Evolutionary conservation across 2,888 invertebrate species (phyloP).

Genomic region (Branchinecta sandiegonensis): DNA sequence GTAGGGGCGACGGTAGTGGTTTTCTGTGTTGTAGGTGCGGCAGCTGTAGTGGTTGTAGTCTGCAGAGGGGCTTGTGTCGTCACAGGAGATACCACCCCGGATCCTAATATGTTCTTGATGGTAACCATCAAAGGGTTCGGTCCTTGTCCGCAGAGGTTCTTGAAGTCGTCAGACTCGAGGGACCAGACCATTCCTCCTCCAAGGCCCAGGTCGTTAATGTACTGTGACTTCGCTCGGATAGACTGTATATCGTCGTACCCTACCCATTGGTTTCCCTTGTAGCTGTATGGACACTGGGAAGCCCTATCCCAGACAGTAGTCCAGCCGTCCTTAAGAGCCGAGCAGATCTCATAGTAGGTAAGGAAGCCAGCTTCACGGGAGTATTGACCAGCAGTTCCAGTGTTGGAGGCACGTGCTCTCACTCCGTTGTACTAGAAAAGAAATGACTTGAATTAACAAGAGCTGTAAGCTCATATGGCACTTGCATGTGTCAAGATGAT

Average conservation of each 20-base stretch:
- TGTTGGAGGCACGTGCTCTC: constrained; percentile 43
- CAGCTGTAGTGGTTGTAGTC: constrained; percentile 15
- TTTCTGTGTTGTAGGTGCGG: constrained; percentile 18
- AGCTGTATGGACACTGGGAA: constrained; percentile 48
- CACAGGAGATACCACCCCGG: constrained; percentile 20
- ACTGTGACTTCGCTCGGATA: constrained; percentile 36
- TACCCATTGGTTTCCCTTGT: constrained; percentile 42
- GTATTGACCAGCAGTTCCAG: constrained; percentile 47
- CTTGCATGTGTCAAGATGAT: too few species aligned
- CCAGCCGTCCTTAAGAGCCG: constrained; percentile 36
- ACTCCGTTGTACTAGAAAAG: constrained; percentile 33
- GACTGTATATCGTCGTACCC: constrained; percentile 50
- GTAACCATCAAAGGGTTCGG: constrained; percentile 46
- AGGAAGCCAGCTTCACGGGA: constrained; percentile 47
- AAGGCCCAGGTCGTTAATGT: constrained; percentile 30
- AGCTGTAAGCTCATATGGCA: too few species aligned
- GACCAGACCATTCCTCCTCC: constrained; percentile 63
- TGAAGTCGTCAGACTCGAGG: constrained; percentile 61
- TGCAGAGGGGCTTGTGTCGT: constrained; percentile 2
- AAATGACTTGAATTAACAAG: not conserved
- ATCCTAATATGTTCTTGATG: constrained; percentile 38
- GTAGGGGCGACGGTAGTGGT: not conserved
- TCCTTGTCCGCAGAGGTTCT: constrained; percentile 43
- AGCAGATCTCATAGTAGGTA: constrained; percentile 45
- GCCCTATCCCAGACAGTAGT: constrained; percentile 39